Base-by-base conservation (phyloP, 1,140 invertebrate genomes). In the Dryas iulia region DNA sequence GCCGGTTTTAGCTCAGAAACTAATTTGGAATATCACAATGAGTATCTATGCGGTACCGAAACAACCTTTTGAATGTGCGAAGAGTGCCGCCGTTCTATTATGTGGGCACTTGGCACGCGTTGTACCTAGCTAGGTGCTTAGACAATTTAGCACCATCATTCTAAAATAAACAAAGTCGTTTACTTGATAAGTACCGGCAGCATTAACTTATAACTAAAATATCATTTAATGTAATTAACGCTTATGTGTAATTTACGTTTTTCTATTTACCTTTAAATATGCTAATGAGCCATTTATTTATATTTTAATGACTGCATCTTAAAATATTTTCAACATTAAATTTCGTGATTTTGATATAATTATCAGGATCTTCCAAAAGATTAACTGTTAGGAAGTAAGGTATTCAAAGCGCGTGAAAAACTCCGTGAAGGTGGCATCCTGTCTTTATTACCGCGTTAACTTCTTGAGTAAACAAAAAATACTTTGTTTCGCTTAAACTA, bases 11-110 rank as follows among this genome's bases (percentile, higher is more conserved):
- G 71, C 72, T 86, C 81, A 74, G 87, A 91, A 91, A 91, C 89
- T 91, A 91, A 91, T 91, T 91, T 91, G 80, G 76, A 82, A 85
- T 86, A 89, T 86, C 81, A 91, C 89, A 91, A 91, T 87, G 84
- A 86, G 81, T 88, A 84, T 89, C 86, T 81, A 87, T 84, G 85
- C 77, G 79, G 79, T 83, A 81, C 86, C 77, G 86, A 86, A 89
- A 87, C 86, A 84, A 78, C 75, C 84, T 90, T 84, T 89, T 83
- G 82, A 89, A 77, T 86, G 79, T 78, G 80, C 83, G 79, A 83
- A 81, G 80, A 82, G 74, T 78, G 72, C 73, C 77, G 81, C 60
- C 76, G 64, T 75, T 78, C 63, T 72, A 76, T 76, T 79, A 79
- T 78, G 76, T 65, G 68, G 57, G 75, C 72, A 73, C 74, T 78